Base-by-base conservation (phyloP, 2,797 vertebrate species). In the Karalla daura region DNA sequence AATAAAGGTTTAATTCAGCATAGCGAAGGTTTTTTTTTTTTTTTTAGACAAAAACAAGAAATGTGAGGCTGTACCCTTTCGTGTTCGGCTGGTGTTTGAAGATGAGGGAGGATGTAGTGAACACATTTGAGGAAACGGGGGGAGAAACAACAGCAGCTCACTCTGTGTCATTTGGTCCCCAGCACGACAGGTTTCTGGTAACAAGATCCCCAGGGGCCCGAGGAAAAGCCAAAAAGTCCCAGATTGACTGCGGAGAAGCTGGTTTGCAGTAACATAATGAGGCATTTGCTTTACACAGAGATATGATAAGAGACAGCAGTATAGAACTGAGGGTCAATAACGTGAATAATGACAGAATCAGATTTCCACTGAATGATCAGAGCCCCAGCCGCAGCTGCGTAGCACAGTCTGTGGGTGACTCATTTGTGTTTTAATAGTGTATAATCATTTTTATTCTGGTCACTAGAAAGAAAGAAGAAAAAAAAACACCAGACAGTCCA, bases 351-450 rank as follows among this genome's bases (percentile, higher is more conserved):
- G n/a, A n/a, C n/a, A n/a, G n/a, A n/a, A n/a, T n/a, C n/a, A n/a
- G n/a, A n/a, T n/a, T n/a, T n/a, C n/a, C n/a, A n/a, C n/a, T n/a
- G n/a, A n/a, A n/a, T n/a, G n/a, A n/a, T n/a, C n/a, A n/a, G n/a
- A n/a, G n/a, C n/a, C n/a, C n/a, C n/a, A n/a, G n/a, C n/a, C n/a
- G n/a, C n/a, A n/a, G n/a, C n/a, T n/a, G n/a, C n/a, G 17, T 40
- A 52, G 43, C 61, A 12, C 53, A 17, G 10, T 55, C 49, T 51
- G 8, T 10, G 7, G n/a, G 44, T 81, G 81, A 83, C 54, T 88
- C 73, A 79, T 79, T 78, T 51, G 32, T 61, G 51, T 71, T 59
- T 71, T 49, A 68, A 72, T 77, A 59, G 47, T n/a, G 39, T 54
- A 11, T 51, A 62, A 73, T 75, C 20, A 49, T 15, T 32, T 80